Conservation (phyloP, 2,888 invertebrate species). For the Apodemia mormo region DNA sequence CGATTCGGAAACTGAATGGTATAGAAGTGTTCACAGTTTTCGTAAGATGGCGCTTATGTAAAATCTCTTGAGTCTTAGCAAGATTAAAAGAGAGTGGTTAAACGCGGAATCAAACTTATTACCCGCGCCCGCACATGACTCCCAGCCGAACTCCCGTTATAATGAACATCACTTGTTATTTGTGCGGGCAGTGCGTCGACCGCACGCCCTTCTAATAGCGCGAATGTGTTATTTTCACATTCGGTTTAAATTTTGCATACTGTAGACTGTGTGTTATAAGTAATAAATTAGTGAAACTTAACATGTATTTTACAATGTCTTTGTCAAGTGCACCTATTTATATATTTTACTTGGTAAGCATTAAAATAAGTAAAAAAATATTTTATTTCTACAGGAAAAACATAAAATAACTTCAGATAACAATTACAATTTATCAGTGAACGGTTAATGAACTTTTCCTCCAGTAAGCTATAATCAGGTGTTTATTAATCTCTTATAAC, state of each 20-base stretch:
- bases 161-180: conserved; percentile 75
- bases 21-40: neutral
- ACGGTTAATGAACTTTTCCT: too few species aligned
- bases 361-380: conserved; percentile 23
- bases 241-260: conserved; percentile 64
- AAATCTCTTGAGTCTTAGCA: conserved; percentile 33
- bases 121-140: conserved; percentile 61
- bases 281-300: conserved; percentile 50
- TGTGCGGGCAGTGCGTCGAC: conserved; percentile 77
- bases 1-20: neutral
- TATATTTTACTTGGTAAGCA: conserved; percentile 65
- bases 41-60: conserved; percentile 61
- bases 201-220: conserved; percentile 75
- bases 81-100: conserved; percentile 43
- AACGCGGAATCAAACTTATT: conserved; percentile 44
- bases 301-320: conserved; percentile 63
- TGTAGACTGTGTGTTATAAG: conserved; percentile 55
- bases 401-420: too few species aligned
- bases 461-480: too few species aligned
- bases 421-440: too few species aligned
- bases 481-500: too few species aligned
- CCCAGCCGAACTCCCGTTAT: conserved; percentile 79
- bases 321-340: conserved; percentile 57
- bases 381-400: neutral
- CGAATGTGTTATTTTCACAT: conserved; percentile 75